Percentiles rank a stretch among this genome's conserved stretches.
phyloP scores from a whole-genome alignment of 1,140 invertebrate species.

The Heliconius hewitsoni region DNA sequence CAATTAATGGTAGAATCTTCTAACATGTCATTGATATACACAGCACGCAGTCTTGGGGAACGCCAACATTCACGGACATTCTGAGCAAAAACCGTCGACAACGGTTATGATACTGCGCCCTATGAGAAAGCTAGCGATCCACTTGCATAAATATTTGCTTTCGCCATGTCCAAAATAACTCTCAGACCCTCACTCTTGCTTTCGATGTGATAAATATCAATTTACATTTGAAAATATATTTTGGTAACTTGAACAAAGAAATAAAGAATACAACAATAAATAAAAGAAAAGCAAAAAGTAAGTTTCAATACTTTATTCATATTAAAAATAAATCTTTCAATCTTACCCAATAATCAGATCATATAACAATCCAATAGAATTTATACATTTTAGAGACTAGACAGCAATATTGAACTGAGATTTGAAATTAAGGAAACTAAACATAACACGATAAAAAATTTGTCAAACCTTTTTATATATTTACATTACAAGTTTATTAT shows the following conservation, averaged over 20 bases:
- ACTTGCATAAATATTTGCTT: too few species aligned
- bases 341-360: constrained; percentile 64
- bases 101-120: too few species aligned
- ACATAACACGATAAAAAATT: constrained; percentile 30
- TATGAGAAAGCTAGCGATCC: too few species aligned
- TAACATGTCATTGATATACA: too few species aligned
- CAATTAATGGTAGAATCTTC: too few species aligned
- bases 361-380: constrained; percentile 63
- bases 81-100: too few species aligned
- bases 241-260: background rate
- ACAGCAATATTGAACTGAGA: constrained; percentile 70
- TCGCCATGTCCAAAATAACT: too few species aligned
- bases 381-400: constrained; percentile 73
- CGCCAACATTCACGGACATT: too few species aligned
- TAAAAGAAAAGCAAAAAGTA: background rate
- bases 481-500: constrained; percentile 38
- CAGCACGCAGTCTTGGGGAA: too few species aligned
- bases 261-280: background rate
- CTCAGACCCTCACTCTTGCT: too few species aligned
- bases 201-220: too few species aligned
- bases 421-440: constrained; percentile 43
- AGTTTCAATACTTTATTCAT: constrained; percentile 59
- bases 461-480: constrained; percentile 33
- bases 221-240: too few species aligned
- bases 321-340: constrained; percentile 73